Percentiles rank a stretch among this genome's conserved stretches.
Conservation (phyloP, 2,113 vertebrate species). For the Triplophysa dalaica region DNA sequence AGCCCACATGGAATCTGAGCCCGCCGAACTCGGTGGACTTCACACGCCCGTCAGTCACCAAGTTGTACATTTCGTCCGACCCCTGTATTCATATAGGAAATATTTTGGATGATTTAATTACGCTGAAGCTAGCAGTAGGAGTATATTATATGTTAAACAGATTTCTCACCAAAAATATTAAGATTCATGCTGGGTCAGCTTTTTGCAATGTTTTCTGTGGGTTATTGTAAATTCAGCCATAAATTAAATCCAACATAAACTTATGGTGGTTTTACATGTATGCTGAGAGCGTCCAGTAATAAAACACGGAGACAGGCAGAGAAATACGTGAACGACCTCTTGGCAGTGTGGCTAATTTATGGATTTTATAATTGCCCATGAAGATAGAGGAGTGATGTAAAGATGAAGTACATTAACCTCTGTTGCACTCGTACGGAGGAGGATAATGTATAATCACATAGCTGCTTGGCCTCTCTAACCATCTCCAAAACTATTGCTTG, state of each 20-base stretch:
- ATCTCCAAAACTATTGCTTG: background rate
- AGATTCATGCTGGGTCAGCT: background rate
- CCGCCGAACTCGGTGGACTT: background rate
- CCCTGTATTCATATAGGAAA: background rate
- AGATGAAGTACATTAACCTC: conserved; percentile 35
- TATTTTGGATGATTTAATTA: background rate
- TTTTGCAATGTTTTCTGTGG: background rate
- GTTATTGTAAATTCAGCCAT: conserved; percentile 1
- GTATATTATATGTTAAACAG: background rate
- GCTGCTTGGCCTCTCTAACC: conserved; percentile 24
- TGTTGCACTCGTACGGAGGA: conserved; percentile 11
- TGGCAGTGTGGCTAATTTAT: conserved; percentile 18
- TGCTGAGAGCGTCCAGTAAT: conserved; percentile 15
- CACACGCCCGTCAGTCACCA: background rate
- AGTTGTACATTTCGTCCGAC: background rate
- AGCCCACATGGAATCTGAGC: background rate
- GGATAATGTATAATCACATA: conserved; percentile 9
- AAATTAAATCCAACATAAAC: conserved; percentile 23
- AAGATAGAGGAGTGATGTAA: conserved; percentile 25
- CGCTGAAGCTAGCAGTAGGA: no score
- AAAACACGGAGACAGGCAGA: conserved; percentile 27
- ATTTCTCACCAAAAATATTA: background rate
- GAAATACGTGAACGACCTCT: conserved; percentile 30
- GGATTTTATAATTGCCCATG: conserved; percentile 35
- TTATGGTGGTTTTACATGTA: background rate